Conservation (phyloP, 37 sponge, comb jelly and placozoan species). For the Corticium candelabrum region DNA sequence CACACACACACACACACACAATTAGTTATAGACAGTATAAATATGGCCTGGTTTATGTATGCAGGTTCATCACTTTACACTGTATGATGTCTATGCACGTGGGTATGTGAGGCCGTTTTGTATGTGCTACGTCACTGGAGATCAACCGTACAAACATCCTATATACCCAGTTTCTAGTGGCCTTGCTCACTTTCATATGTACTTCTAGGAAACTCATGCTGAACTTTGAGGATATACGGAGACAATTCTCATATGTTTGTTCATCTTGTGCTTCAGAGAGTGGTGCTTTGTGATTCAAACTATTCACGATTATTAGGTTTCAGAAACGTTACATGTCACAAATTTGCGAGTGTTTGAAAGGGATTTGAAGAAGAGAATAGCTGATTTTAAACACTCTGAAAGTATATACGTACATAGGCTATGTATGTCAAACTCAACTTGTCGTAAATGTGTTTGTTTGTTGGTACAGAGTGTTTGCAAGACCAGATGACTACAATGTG, state of each 20-base stretch:
- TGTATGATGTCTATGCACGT: conserved; percentile 71
- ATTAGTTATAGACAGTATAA: neutral
- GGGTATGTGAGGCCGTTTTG: conserved; percentile 79
- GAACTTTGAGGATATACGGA: neutral
- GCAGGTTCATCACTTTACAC: conserved; percentile 69
- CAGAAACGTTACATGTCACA: neutral
- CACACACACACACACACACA: neutral
- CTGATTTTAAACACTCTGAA: neutral
- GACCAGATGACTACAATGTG: no score
- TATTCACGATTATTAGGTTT: no score
- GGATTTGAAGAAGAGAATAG: neutral
- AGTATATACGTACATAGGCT: no score
- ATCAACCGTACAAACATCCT: neutral
- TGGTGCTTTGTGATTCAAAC: no score
- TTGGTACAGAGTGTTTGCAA: no score
- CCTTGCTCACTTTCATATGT: no score
- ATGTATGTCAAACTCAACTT: no score
- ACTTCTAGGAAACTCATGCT: neutral
- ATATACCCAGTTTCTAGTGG: no score
- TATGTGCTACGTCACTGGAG: conserved; percentile 44
- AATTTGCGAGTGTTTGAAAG: neutral
- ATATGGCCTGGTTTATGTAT: no score
- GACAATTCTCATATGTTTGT: no score
- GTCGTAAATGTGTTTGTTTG: no score
- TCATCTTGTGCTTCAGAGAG: no score